phyloP scores from a whole-genome alignment of 2,888 invertebrate genomes.

The Entomobrya multifasciata region DNA sequence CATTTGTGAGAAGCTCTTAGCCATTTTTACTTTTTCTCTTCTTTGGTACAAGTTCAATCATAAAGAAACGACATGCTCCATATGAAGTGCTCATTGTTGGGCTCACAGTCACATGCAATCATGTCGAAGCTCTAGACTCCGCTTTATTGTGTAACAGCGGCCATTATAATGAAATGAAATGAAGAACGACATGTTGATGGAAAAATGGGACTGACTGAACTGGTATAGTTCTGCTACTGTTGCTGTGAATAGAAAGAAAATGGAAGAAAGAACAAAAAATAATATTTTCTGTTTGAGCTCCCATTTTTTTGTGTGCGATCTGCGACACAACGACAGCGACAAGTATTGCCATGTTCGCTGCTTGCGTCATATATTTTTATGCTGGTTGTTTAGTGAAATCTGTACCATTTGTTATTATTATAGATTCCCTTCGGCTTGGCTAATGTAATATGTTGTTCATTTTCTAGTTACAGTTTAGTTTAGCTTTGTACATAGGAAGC shows the following conservation, averaged over 20 bases:
- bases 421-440: too few species aligned
- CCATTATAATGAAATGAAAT: conserved; percentile 33
- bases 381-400: too few species aligned
- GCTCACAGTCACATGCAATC: background rate
- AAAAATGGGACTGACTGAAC: conserved; percentile 5
- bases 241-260: background rate
- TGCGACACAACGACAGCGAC: too few species aligned
- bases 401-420: too few species aligned
- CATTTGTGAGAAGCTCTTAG: background rate
- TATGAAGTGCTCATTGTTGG: background rate
- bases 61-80: conserved; percentile 8
- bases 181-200: conserved; percentile 37
- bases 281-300: too few species aligned
- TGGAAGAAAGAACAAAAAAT: background rate
- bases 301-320: too few species aligned
- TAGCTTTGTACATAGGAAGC: too few species aligned
- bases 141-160: conserved; percentile 3
- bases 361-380: background rate
- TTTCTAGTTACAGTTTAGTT: too few species aligned
- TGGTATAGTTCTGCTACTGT: too few species aligned
- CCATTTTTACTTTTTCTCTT: background rate
- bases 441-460: too few species aligned
- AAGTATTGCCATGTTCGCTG: too few species aligned
- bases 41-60: background rate
- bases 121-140: background rate